phyloP scores from a whole-genome alignment of 2,113 vertebrate species.

The Percina caprodes region DNA sequence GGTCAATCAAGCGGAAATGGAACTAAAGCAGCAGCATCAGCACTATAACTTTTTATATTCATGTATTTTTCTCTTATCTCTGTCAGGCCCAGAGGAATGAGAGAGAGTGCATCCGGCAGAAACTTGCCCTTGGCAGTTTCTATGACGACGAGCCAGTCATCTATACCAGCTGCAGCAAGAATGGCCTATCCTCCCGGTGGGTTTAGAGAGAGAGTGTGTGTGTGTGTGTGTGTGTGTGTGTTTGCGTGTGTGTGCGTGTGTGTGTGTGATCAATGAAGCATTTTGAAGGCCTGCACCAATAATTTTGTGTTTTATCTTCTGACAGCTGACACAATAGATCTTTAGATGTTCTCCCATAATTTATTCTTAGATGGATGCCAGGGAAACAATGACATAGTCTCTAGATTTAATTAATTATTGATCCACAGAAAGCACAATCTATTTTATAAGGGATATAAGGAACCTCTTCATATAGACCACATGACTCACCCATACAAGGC shows the following conservation, averaged over 20 bases:
- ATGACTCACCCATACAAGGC: neutral
- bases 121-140: slow-evolving; percentile 98
- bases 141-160: slow-evolving; percentile 98
- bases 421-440: neutral
- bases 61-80: slow-evolving; percentile 46
- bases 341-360: slow-evolving; percentile 1
- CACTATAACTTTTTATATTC: slow-evolving; percentile 29
- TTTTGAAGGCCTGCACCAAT: slow-evolving; percentile 39
- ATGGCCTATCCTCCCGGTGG: slow-evolving; percentile 92
- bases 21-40: slow-evolving; percentile 4
- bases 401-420: neutral
- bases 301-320: slow-evolving; percentile 12
- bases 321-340: neutral
- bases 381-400: neutral
- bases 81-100: slow-evolving; percentile 97
- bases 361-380: slow-evolving; percentile 5
- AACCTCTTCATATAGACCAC: neutral
- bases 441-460: neutral
- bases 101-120: slow-evolving; percentile 98
- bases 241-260: neutral
- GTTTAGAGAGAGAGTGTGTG: slow-evolving; percentile 51
- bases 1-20: neutral
- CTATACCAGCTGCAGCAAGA: slow-evolving; percentile 95
- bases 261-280: slow-evolving; percentile 42
- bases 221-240: slow-evolving; percentile 12